Conservation (phyloP, 2,888 invertebrate species). For the Auanema freiburgensis region DNA sequence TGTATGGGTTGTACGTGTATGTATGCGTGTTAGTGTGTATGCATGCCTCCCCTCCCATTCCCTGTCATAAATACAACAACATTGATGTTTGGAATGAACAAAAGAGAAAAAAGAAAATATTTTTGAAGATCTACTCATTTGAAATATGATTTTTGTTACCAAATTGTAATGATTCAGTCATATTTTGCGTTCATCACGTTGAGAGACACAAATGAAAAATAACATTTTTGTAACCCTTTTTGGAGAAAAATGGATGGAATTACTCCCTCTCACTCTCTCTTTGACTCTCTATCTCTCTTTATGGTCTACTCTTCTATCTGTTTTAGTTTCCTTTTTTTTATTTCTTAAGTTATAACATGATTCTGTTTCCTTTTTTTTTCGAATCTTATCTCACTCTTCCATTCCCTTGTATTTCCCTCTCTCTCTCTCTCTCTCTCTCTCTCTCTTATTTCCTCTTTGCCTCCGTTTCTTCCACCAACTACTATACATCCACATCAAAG, state of each 20-base stretch:
- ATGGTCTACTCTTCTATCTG: slow-evolving; percentile 11
- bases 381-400: slow-evolving; percentile 9
- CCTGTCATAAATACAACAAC: too few relatives aligned
- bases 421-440: slow-evolving; percentile 16
- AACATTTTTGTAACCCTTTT: slow-evolving; percentile 2
- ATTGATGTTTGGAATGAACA: too few relatives aligned
- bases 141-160: too few relatives aligned
- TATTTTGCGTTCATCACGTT: too few relatives aligned
- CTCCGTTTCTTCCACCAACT: slow-evolving; percentile 2
- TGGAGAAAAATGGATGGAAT: slow-evolving; percentile 3
- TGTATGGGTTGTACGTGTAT: too few relatives aligned
- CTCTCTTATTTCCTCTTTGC: slow-evolving; percentile 22
- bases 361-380: slow-evolving; percentile 12
- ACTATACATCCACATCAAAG: slow-evolving; percentile 4
- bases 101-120: too few relatives aligned
- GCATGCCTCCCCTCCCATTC: too few relatives aligned
- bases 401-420: slow-evolving; percentile 17
- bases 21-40: too few relatives aligned
- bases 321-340: slow-evolving; percentile 5
- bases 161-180: too few relatives aligned
- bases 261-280: too few relatives aligned
- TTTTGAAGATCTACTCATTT: too few relatives aligned
- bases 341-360: not conserved
- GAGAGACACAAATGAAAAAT: slow-evolving; percentile 8
- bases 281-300: too few relatives aligned